These are phyloP conservation scores for Tetramorium alpestre DNA, from an alignment of 1,140 invertebrate genomes.

Conservation along the genomic window DNA sequence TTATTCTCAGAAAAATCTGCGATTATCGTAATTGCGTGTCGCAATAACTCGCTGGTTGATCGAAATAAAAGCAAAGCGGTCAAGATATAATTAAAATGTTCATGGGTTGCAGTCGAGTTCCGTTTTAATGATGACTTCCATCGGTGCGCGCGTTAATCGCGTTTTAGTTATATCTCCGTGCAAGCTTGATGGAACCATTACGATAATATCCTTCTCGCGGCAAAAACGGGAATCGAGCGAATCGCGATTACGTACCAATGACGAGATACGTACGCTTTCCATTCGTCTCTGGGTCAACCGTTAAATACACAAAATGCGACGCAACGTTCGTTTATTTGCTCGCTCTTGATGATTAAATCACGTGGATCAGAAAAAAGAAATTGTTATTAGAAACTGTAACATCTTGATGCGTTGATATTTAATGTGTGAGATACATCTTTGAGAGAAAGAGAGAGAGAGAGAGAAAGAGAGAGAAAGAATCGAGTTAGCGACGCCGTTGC, in stretches of 20 bases:
- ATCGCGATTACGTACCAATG: background rate
- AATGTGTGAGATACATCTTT: constrained; percentile 68
- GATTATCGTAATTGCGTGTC: constrained; percentile 7
- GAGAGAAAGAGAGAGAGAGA: constrained; percentile 40
- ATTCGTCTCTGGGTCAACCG: constrained; percentile 38
- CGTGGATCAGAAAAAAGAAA: constrained; percentile 74
- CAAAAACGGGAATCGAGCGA: constrained; percentile 10
- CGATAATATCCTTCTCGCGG: constrained; percentile 8
- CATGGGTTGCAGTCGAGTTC: background rate
- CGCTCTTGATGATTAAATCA: constrained; percentile 6
- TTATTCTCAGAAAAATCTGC: background rate
- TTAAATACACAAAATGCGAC: constrained; percentile 38
- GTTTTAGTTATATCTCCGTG: constrained; percentile 15
- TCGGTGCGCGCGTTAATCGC: constrained; percentile 20
- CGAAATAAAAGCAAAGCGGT: background rate
- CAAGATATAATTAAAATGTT: constrained; percentile 46
- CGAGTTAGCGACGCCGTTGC: constrained; percentile 65
- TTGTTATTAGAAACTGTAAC: constrained; percentile 76
- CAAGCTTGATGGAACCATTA: background rate
- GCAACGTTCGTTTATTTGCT: constrained; percentile 23
- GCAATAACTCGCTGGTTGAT: background rate
- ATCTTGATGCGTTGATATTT: constrained; percentile 65
- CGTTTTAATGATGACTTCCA: constrained; percentile 30
- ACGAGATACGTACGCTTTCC: constrained; percentile 10
- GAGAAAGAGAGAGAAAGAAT: constrained; percentile 12